Evolutionary conservation across 2,797 vertebrate genomes (phyloP), one percentile per base, ranked within the genome.

Genomic region (Chanos chanos): DNA sequence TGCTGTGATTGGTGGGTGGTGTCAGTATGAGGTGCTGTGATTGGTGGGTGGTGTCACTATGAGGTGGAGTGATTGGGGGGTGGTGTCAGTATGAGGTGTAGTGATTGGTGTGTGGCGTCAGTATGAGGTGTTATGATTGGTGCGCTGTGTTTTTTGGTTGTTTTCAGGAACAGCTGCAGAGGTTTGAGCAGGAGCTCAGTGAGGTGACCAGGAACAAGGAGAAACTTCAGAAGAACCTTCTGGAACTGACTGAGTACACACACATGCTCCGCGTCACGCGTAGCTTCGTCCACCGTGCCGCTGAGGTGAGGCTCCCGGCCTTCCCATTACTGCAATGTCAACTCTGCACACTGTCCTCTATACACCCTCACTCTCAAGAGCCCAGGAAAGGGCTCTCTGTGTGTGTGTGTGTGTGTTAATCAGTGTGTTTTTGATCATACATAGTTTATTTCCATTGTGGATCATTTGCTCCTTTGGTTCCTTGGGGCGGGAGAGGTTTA

Each of bases 171-270:
- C 94, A 98, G 73, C 74, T 99, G 45, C 95, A 97, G 86, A 95
- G 94, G 59, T 84, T 99, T 5, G 93, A 99, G 77, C 86, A 90
- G 9, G 96, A 99, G 66, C 72, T 99, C 36, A 87, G 93, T 4
- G 97, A 99, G 78, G 90, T 99, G 49, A 96, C 89, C 28, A 93
- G 84, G 71, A 99, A 99, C 77, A 99, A 99, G 66, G 94, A 95
- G 71, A 98, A 96, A 67, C 72, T 99, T 64, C 90, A 91, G 77
- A 96, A 81, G 69, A 99, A 97, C 76, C 80, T 97, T 7, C 83
- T 96, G 47, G 97, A 99, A 28, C 77, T 99, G 74, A 95, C 83
- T 0, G 97, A 99, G 75, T 99, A 99, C 69, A 95, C 87, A 0
- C 92, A 93, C 80, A 92, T 99, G 95, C 85, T 99, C 47, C 84